Percentiles rank a stretch among this genome's conserved stretches.
Evolutionary conservation across 2,888 invertebrate genomes (phyloP).

Genomic region (Noctua janthina): DNA sequence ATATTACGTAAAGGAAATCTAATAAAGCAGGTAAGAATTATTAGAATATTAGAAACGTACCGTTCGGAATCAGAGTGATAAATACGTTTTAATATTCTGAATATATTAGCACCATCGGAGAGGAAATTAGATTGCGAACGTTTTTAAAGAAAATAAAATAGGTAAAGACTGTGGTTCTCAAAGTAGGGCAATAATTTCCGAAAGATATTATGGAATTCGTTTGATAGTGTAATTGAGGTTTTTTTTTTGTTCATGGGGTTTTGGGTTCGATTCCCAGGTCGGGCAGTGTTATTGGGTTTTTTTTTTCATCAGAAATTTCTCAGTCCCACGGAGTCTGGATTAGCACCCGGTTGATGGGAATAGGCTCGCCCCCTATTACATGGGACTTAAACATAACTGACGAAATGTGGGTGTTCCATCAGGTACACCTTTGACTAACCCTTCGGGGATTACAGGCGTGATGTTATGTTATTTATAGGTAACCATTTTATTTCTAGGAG

Average conservation of each 20-base stretch:
- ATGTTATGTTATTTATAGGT: neutral
- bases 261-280: too few species aligned
- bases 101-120: constrained; percentile 61
- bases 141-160: constrained; percentile 10
- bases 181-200: constrained; percentile 33
- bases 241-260: too few species aligned
- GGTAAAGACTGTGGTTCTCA: constrained; percentile 31
- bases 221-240: neutral
- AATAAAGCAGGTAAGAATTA: constrained; percentile 43
- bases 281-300: too few species aligned
- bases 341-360: too few species aligned
- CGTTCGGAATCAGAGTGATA: constrained; percentile 54
- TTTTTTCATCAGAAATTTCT: too few species aligned
- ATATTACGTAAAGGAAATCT: constrained; percentile 38
- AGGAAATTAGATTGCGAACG: constrained; percentile 32
- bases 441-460: too few species aligned
- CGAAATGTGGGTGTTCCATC: too few species aligned
- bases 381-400: too few species aligned
- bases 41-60: constrained; percentile 37
- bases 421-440: too few species aligned
- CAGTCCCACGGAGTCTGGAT: too few species aligned
- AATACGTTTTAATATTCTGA: constrained; percentile 64
- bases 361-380: too few species aligned
- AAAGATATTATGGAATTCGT: neutral
- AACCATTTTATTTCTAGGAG: too few species aligned